Conservation (phyloP, 2,113 vertebrate species). For the Oreochromis tanganicae region DNA sequence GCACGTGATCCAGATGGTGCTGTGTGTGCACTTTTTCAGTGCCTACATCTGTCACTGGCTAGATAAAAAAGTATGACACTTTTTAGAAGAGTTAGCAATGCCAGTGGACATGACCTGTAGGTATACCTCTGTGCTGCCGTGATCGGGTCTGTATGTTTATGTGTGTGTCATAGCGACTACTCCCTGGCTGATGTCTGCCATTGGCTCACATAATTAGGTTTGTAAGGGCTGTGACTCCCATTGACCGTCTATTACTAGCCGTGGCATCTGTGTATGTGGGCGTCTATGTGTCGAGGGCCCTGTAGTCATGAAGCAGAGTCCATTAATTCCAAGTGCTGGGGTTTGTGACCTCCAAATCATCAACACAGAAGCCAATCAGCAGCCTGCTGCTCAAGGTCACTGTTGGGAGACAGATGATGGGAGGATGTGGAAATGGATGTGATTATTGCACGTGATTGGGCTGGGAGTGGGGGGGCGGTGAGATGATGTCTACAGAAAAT, state of each 20-base stretch:
- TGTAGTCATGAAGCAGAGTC: conserved; percentile 24
- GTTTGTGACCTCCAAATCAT: conserved; percentile 46
- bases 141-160: background rate
- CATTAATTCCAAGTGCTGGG: conserved; percentile 52
- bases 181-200: conserved; percentile 26
- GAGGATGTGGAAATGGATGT: conserved; percentile 12
- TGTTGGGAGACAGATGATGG: conserved; percentile 19
- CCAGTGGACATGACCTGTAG: background rate
- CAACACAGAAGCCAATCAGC: conserved; percentile 52
- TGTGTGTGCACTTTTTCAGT: background rate
- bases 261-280: conserved; percentile 24
- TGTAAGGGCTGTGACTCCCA: conserved; percentile 49
- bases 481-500: background rate
- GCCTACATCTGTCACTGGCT: background rate
- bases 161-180: background rate
- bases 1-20: background rate
- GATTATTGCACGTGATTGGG: conserved; percentile 2
- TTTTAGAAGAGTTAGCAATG: background rate
- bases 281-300: background rate
- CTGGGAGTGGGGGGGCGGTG: background rate
- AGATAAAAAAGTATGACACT: background rate
- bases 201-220: conserved; percentile 60
- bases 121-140: background rate
- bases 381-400: conserved; percentile 39
- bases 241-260: conserved; percentile 46